These are phyloP conservation scores for Larimichthys polyactis DNA, from an alignment of 2,113 vertebrate genomes.

Conservation along the genomic window DNA sequence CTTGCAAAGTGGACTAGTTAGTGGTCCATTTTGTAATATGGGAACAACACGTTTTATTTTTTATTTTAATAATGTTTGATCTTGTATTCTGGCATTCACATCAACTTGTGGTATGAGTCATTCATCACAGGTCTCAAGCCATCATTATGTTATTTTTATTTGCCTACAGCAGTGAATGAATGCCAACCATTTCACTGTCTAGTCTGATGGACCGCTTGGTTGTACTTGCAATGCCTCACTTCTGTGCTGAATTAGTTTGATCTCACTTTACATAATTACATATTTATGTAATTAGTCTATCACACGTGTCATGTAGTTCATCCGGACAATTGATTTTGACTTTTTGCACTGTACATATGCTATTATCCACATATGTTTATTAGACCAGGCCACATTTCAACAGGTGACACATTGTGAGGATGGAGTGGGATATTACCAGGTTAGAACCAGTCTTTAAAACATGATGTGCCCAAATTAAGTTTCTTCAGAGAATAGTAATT, in stretches of 20 bases:
- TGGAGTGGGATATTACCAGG: conserved; percentile 17
- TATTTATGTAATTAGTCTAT: conserved; percentile 32
- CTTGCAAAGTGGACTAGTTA: not conserved
- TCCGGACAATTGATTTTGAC: not conserved
- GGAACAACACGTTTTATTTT: not conserved
- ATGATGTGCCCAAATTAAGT: conserved; percentile 68
- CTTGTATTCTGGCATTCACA: not conserved
- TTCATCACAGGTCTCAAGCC: conserved; percentile 8
- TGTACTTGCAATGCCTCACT: conserved; percentile 2
- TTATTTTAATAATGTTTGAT: not conserved
- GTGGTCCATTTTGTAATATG: not conserved
- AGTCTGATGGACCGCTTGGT: conserved; percentile 3
- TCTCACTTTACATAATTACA: conserved; percentile 44
- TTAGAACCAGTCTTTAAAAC: conserved; percentile 43
- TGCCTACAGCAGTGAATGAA: conserved; percentile 14
- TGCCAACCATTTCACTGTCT: conserved; percentile 4
- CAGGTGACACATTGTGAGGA: conserved; percentile 23
- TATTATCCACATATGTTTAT: not conserved
- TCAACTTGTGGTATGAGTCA: not conserved
- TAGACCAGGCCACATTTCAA: not conserved
- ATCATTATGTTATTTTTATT: conserved; percentile 21
- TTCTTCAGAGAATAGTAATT: conserved; percentile 67
- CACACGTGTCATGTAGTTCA: conserved; percentile 25
- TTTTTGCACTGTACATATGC: not conserved
- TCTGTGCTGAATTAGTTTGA: conserved; percentile 46